Evolutionary conservation across 2,113 vertebrate species (phyloP), one percentile per base, ranked within the genome.

Genomic region (Corythaeola cristata): DNA sequence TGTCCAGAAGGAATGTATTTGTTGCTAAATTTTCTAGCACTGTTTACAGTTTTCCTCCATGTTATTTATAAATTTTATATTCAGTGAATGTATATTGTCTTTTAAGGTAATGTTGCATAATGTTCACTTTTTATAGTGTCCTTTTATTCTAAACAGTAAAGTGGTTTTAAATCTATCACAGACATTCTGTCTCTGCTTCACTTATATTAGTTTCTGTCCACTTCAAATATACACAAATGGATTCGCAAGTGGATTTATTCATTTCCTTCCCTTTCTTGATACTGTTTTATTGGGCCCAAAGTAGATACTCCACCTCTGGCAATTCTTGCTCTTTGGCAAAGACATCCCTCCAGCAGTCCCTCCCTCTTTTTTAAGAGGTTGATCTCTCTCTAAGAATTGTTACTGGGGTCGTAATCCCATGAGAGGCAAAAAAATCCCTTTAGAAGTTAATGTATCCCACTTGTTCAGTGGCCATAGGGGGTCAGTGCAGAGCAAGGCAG

Each of bases 51-150:
- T 98, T 98, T 98, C 98, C 98, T 98, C 98, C 97, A 96, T 98
- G 98, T 98, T 98, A 98, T 98, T 98, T 98, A 98, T 98, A 98
- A 98, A 98, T 98, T 98, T 98, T 98, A 98, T 98, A 98, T 98
- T 98, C 98, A 96, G 97, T 98, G 98, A 98, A 98, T 98, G 98
- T 98, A 98, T 98, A 98, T 98, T 98, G 98, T 98, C 98, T 98
- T 98, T 97, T 98, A 98, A 98, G 95, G 96, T 97, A 96, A 98
- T 98, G 96, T 98, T 98, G 97, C 98, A 97, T 98, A 98, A 98
- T 98, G 98, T 98, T 98, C 98, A 98, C 98, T 98, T 98, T 98
- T 98, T 98, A 98, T 98, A 98, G 98, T 98, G 98, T 98, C 97
- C 98, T 98, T 98, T 98, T 98, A 98, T 98, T 98, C 98, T 98